Percentiles rank a stretch among this genome's conserved stretches.
Evolutionary conservation across 2,888 invertebrate species (phyloP).

Genomic region (Amphipoea lucens): DNA sequence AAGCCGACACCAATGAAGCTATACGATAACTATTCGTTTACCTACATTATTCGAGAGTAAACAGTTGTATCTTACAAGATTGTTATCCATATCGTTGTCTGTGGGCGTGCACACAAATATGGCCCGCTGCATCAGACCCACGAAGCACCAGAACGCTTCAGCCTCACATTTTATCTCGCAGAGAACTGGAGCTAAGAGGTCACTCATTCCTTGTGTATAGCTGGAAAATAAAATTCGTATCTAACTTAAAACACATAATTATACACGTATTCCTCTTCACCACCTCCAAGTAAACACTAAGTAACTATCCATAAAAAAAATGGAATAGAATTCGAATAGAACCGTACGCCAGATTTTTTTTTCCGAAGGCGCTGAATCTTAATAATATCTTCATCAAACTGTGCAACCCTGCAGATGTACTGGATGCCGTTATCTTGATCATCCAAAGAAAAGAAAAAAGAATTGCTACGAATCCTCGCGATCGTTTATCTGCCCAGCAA

Average conservation of each 20-base stretch:
- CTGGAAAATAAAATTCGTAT: slow-evolving; percentile 73
- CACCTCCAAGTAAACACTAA: background rate
- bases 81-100: slow-evolving; percentile 98
- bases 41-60: slow-evolving; percentile 56
- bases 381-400: background rate
- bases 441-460: background rate
- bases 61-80: slow-evolving; percentile 91
- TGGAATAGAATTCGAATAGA: background rate
- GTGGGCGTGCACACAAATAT: slow-evolving; percentile 98
- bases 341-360: background rate
- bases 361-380: background rate
- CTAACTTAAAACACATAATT: background rate
- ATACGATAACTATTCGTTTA: slow-evolving; percentile 36
- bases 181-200: slow-evolving; percentile 97
- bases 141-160: slow-evolving; percentile 99
- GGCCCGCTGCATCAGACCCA: slow-evolving; percentile 98
- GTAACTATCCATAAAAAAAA: background rate
- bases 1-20: slow-evolving; percentile 55
- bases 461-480: background rate
- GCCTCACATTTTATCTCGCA: slow-evolving; percentile 98
- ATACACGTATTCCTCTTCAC: background rate
- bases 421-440: background rate
- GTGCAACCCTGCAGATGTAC: background rate
- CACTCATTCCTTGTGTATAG: slow-evolving; percentile 99
- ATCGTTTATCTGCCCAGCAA: background rate